A percentile compares a stretch with the other conserved stretches of the same genome.
Conservation (phyloP, 2,888 invertebrate genomes). For the Eupithecia subfuscata region DNA sequence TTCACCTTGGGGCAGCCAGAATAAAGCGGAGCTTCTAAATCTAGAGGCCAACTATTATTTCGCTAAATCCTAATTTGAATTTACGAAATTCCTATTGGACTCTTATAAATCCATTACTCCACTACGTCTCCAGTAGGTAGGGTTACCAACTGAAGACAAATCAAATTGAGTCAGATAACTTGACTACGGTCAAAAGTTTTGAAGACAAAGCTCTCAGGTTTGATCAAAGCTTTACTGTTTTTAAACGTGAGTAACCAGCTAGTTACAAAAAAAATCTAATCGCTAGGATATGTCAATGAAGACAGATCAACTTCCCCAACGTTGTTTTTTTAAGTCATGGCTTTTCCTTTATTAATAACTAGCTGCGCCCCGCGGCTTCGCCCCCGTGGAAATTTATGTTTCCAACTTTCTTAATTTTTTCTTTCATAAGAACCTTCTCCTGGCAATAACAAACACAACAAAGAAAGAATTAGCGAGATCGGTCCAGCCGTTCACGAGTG, state of each 20-base stretch:
- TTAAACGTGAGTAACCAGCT: neutral
- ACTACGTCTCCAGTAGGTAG: neutral
- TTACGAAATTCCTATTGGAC: slow-evolving; percentile 48
- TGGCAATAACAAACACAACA: too few relatives aligned
- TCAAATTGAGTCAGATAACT: neutral
- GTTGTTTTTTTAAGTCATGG: neutral
- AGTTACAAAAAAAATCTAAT: neutral
- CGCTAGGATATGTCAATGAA: neutral
- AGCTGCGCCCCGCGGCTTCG: too few relatives aligned
- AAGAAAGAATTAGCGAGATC: too few relatives aligned
- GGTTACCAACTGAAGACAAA: neutral
- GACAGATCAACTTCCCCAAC: neutral
- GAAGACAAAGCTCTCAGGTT: neutral
- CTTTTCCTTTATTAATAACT: neutral
- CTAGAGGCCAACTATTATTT: too few relatives aligned
- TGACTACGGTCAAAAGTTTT: neutral
- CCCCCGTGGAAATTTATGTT: too few relatives aligned
- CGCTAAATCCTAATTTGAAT: slow-evolving; percentile 37
- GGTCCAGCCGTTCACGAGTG: too few relatives aligned
- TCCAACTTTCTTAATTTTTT: too few relatives aligned
- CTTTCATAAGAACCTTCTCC: too few relatives aligned
- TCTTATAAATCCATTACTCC: neutral
- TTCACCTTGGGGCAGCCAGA: too few relatives aligned
- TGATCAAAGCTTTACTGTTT: neutral
- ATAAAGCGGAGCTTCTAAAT: too few relatives aligned